These are phyloP conservation scores for Cremastinae sp. DNA, from an alignment of 2,888 invertebrate species.

Conservation along the genomic window DNA sequence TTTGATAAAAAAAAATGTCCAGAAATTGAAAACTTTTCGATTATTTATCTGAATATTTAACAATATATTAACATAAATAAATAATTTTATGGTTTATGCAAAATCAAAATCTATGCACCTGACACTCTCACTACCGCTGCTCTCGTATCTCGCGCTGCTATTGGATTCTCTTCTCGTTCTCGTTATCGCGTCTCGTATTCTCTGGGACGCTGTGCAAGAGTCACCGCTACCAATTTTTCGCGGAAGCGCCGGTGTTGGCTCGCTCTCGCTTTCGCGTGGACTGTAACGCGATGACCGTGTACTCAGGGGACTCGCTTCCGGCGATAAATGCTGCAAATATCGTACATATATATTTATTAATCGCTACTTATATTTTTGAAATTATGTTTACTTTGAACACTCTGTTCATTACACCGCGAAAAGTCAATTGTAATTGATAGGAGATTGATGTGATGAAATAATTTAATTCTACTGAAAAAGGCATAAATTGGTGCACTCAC, in stretches of 20 bases:
- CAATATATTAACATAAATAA: too few species aligned
- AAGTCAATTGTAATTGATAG: too few species aligned
- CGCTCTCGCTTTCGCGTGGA: constrained; percentile 78
- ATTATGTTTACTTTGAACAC: too few species aligned
- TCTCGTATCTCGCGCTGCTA: constrained; percentile 77
- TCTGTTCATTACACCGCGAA: too few species aligned
- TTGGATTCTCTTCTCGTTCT: constrained; percentile 78
- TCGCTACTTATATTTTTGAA: constrained; percentile 4
- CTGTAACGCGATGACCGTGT: constrained; percentile 78
- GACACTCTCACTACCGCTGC: constrained; percentile 78
- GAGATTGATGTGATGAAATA: too few species aligned
- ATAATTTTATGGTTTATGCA: constrained; percentile 1
- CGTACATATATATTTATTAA: neutral
- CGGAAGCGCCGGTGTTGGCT: constrained; percentile 77
- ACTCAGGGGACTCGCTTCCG: constrained; percentile 78
- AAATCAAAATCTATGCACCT: constrained; percentile 66
- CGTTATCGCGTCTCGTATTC: constrained; percentile 77
- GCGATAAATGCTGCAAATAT: constrained; percentile 75
- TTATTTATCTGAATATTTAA: too few species aligned
- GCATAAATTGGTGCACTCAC: constrained; percentile 68
- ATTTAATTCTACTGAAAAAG: too few species aligned
- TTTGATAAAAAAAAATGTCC: neutral
- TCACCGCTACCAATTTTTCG: constrained; percentile 74
- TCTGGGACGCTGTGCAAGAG: constrained; percentile 76
- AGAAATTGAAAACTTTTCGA: too few species aligned